Percentiles rank a stretch among this genome's conserved stretches.
Evolutionary conservation across 53 echinoderm and acorn worm species (phyloP).

Genomic region (Temnopleurus reevesii): DNA sequence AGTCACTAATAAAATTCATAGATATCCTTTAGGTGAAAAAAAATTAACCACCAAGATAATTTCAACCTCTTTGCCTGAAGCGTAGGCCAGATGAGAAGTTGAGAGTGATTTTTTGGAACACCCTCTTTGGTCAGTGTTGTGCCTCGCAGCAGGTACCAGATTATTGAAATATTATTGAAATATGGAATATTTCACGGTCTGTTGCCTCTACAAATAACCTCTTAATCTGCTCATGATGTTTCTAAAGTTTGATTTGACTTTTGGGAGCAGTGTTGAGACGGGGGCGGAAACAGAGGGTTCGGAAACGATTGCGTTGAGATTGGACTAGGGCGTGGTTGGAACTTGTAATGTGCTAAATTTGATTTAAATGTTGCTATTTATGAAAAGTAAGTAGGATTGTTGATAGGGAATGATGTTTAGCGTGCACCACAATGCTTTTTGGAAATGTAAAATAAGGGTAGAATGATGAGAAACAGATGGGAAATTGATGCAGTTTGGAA

Average conservation of each 20-base stretch:
- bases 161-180: constrained; percentile 33
- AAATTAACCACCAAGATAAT: not conserved
- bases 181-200: constrained; percentile 45
- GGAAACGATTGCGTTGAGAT: too few species aligned
- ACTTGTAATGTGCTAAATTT: too few species aligned
- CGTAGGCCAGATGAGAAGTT: not conserved
- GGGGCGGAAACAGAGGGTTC: not conserved
- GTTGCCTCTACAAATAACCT: constrained; percentile 37
- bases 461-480: too few species aligned
- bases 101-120: not conserved
- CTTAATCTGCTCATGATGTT: constrained; percentile 17
- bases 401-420: too few species aligned
- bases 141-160: not conserved
- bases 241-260: constrained; percentile 18
- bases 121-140: constrained; percentile 11
- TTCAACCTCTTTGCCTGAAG: not conserved
- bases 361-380: too few species aligned
- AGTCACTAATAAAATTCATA: too few species aligned
- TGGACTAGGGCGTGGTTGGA: too few species aligned
- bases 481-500: too few species aligned
- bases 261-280: not conserved
- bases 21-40: not conserved
- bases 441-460: too few species aligned
- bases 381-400: too few species aligned
- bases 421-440: too few species aligned